Evolutionary conservation across 2,113 vertebrate genomes (phyloP).

Genomic region (Shinisaurus crocodilurus): DNA sequence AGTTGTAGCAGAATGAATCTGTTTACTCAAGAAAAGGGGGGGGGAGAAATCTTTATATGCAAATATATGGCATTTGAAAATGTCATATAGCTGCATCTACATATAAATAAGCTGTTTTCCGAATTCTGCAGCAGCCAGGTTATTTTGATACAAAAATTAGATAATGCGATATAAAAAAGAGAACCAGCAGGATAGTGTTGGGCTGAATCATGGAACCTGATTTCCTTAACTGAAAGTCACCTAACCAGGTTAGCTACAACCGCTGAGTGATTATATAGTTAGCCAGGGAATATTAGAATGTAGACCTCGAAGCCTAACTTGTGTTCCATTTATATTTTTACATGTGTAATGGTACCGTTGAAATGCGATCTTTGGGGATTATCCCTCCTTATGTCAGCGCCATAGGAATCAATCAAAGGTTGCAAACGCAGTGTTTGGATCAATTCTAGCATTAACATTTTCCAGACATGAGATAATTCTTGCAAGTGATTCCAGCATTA

Average conservation of each 20-base stretch:
- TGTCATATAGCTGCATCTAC: conserved; percentile 83
- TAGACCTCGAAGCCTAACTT: neutral
- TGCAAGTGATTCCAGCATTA: neutral
- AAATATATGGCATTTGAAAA: conserved; percentile 87
- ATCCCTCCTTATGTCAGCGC: neutral
- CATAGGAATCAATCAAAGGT: neutral
- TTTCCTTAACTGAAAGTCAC: conserved; percentile 48
- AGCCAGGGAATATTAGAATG: accelerated
- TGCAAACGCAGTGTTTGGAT: neutral
- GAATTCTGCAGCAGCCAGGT: conserved; percentile 60
- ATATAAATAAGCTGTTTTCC: conserved; percentile 80
- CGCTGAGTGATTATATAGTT: neutral
- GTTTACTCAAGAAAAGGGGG: conserved; percentile 68
- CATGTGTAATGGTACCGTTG: neutral
- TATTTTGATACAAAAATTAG: conserved; percentile 69
- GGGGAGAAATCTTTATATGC: conserved; percentile 78
- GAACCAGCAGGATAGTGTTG: conserved; percentile 51
- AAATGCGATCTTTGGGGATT: conserved; percentile 7
- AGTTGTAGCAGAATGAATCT: conserved; percentile 64
- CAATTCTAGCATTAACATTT: conserved; percentile 2
- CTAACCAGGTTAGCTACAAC: conserved; percentile 33
- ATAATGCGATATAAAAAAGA: conserved; percentile 55
- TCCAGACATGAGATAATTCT: neutral
- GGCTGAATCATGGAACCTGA: conserved; percentile 19
- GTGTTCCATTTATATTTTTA: conserved; percentile 23